Conservation (phyloP, 2,888 invertebrate species). For the Callimorpha dominula region DNA sequence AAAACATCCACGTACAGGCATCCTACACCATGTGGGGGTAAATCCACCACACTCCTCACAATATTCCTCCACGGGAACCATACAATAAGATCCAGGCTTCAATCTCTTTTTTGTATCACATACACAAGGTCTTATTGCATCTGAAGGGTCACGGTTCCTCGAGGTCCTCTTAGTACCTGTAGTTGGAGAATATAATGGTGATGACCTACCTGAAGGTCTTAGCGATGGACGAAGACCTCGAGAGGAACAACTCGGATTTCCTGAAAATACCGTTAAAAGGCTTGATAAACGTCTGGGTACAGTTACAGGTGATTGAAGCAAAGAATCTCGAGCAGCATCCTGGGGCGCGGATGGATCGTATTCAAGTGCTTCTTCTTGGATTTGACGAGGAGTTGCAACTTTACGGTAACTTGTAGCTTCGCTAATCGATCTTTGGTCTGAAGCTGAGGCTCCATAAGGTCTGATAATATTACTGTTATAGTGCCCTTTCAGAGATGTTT, state of each 20-base stretch:
- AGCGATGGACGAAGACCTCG: background rate
- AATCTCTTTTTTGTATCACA: conserved; percentile 23
- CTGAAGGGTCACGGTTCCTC: background rate
- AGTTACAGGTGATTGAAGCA: conserved; percentile 27
- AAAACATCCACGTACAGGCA: conserved; percentile 27
- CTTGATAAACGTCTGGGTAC: conserved; percentile 17
- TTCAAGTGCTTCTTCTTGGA: background rate
- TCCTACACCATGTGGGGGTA: conserved; percentile 19
- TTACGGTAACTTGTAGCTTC: conserved; percentile 14
- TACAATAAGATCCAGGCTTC: conserved; percentile 23
- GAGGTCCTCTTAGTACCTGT: conserved; percentile 14
- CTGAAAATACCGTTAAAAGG: conserved; percentile 7
- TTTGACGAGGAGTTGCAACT: conserved; percentile 23
- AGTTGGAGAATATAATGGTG: background rate
- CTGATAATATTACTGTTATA: background rate
- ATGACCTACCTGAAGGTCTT: conserved; percentile 2
- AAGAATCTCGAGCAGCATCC: conserved; percentile 24
- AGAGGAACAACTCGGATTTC: conserved; percentile 4
- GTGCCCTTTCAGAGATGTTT: background rate
- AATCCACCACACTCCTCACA: conserved; percentile 31
- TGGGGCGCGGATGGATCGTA: background rate
- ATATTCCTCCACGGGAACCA: conserved; percentile 27
- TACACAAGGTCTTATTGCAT: conserved; percentile 22
- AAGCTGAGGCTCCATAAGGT: conserved; percentile 8
- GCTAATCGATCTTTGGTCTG: background rate